Conservation (phyloP, 2,797 vertebrate species). For the Tenualosa thibaudeaui region DNA sequence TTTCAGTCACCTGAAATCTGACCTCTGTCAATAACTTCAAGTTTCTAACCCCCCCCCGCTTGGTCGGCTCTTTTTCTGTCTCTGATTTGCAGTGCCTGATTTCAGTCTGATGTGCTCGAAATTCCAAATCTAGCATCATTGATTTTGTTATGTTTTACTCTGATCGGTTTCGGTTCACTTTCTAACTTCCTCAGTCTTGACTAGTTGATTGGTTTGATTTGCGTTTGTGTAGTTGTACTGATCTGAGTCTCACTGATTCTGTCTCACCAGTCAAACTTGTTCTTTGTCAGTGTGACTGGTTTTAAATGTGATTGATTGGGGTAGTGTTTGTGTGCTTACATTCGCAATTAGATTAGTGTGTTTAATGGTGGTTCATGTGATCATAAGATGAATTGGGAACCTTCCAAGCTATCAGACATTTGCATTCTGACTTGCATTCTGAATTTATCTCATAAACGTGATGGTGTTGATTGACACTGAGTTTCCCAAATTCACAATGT, state of each 20-base stretch:
- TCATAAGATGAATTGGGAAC: neutral
- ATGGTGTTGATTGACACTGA: neutral
- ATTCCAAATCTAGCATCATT: neutral
- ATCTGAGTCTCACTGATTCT: neutral
- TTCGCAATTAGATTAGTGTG: neutral
- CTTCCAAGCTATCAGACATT: neutral
- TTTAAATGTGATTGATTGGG: neutral
- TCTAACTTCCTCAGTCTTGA: conserved; percentile 55
- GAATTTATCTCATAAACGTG: neutral
- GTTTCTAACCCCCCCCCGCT: neutral
- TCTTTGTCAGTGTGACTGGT: neutral
- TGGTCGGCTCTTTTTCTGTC: conserved; percentile 18
- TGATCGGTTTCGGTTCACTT: conserved; percentile 52
- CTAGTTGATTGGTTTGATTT: conserved; percentile 62
- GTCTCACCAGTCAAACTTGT: neutral
- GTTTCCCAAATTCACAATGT: neutral
- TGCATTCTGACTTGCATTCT: neutral
- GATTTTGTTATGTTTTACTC: neutral
- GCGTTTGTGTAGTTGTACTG: conserved; percentile 14
- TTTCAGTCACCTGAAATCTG: conserved; percentile 19
- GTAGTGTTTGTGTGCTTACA: neutral
- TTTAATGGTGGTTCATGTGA: conserved; percentile 16
- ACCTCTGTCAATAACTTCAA: conserved; percentile 18
- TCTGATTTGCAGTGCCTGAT: conserved; percentile 25
- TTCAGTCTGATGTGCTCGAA: conserved; percentile 17